Conservation (phyloP, 2,888 invertebrate genomes). For the Mythimna lalbum region DNA sequence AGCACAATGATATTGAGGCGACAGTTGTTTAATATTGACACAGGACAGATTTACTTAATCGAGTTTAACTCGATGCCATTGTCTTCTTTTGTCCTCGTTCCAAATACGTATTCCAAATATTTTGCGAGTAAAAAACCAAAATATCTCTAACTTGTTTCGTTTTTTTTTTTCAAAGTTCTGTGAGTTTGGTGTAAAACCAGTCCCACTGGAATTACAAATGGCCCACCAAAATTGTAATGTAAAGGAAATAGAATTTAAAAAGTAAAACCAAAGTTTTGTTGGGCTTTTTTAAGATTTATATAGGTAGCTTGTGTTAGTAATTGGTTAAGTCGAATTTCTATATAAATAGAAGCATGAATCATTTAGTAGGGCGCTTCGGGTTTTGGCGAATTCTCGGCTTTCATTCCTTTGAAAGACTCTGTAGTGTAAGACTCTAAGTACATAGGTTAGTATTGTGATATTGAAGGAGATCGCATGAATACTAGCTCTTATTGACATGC, state of each 20-base stretch:
- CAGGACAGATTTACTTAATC: slow-evolving; percentile 55
- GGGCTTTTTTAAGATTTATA: no score
- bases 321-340: not conserved
- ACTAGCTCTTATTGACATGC: no score
- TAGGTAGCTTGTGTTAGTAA: not conserved
- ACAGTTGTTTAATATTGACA: slow-evolving; percentile 55
- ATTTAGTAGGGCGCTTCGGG: not conserved
- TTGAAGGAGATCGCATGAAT: no score
- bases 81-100: slow-evolving; percentile 43
- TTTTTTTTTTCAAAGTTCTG: slow-evolving; percentile 40
- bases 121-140: slow-evolving; percentile 40
- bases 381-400: not conserved
- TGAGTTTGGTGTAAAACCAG: slow-evolving; percentile 15
- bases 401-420: not conserved
- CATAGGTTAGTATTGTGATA: no score
- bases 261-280: not conserved
- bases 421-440: not conserved
- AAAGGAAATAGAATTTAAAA: slow-evolving; percentile 14
- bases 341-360: not conserved
- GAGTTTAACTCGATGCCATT: slow-evolving; percentile 44
- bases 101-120: slow-evolving; percentile 43
- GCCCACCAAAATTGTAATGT: slow-evolving; percentile 16
- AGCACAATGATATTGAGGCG: slow-evolving; percentile 16
- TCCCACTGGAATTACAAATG: slow-evolving; percentile 22
- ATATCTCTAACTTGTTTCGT: slow-evolving; percentile 40